Evolutionary conservation across 2,888 invertebrate genomes (phyloP).

Genomic region (Melinaea marsaeus): DNA sequence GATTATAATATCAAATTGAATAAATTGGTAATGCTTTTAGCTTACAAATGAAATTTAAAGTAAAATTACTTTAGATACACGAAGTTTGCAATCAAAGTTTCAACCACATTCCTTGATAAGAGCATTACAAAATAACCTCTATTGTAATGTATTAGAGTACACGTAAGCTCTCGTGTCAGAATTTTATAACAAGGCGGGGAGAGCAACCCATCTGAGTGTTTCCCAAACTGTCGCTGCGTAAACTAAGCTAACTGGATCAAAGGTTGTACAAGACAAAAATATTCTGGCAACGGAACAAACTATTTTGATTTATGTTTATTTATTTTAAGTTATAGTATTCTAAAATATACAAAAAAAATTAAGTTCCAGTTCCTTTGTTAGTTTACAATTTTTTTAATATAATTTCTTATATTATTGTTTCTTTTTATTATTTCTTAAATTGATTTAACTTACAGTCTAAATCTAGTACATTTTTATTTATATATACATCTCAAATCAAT

Average conservation of each 20-base stretch:
- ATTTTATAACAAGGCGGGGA: slow-evolving; percentile 34
- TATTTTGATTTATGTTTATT: too few species aligned
- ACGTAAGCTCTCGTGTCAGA: slow-evolving; percentile 14
- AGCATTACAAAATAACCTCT: slow-evolving; percentile 9
- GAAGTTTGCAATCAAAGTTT: slow-evolving; percentile 1
- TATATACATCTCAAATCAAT: too few species aligned
- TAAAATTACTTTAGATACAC: slow-evolving; percentile 2
- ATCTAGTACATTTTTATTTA: too few species aligned
- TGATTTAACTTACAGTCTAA: too few species aligned
- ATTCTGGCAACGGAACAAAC: not conserved
- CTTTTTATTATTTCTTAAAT: too few species aligned
- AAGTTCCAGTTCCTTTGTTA: too few species aligned
- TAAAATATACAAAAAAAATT: too few species aligned
- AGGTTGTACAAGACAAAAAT: slow-evolving; percentile 19
- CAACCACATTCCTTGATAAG: not conserved
- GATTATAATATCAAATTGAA: too few species aligned
- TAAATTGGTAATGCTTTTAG: too few species aligned
- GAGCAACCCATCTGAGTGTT: slow-evolving; percentile 31
- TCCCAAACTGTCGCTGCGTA: slow-evolving; percentile 42
- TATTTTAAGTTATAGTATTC: too few species aligned
- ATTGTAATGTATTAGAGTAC: not conserved
- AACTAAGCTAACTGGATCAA: slow-evolving; percentile 41
- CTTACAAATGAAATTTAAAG: not conserved
- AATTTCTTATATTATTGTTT: too few species aligned
- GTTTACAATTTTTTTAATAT: too few species aligned